Evolutionary conservation across 2,888 invertebrate species (phyloP), one percentile per base, ranked within the genome.

Genomic region (Folsomia manolachei): DNA sequence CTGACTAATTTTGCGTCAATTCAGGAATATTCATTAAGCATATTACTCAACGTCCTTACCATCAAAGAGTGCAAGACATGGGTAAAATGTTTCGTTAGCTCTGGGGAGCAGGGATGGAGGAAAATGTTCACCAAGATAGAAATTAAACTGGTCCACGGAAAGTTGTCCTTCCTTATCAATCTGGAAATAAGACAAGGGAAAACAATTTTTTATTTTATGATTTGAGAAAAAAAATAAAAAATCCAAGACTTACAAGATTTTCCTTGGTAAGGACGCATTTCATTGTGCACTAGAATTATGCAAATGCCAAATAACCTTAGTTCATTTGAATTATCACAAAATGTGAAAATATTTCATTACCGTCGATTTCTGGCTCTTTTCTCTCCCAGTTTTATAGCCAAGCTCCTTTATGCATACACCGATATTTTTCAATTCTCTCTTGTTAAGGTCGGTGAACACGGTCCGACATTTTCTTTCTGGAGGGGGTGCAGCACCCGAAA

Each of bases 321-420:
- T n/a, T n/a, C n/a, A n/a, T n/a, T n/a, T n/a, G n/a, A n/a, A n/a
- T n/a, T n/a, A n/a, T n/a, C n/a, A n/a, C n/a, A n/a, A n/a, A n/a
- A n/a, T n/a, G 7, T 56, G 7, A 14, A 14, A 56, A 56, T 18
- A 14, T 7, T 56, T 18, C 21, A 4, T 39, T 66, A 66, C 65
- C 9, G 71, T 69, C 2, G 74, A 74, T 56, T 74, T 74, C 51
- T 74, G 74, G 1, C 71, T 69, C 61, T 74, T 74, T 62, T 74
- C 74, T 21, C 74, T 65, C 14, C 70, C 71, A 1, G 63, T 63
- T 26, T 74, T 74, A 27, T 70, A 74, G 1, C 71, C 74, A 9
- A 74, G 71, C 14, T 67, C 27, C 52, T 74, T 74, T 1, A 63
- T 70, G 27, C 74, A 74, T 1, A 56, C n/a, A 27, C 70, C 70